These are phyloP conservation scores for Medauroidea extradentata DNA, from an alignment of 1,140 invertebrate species.

Conservation along the genomic window DNA sequence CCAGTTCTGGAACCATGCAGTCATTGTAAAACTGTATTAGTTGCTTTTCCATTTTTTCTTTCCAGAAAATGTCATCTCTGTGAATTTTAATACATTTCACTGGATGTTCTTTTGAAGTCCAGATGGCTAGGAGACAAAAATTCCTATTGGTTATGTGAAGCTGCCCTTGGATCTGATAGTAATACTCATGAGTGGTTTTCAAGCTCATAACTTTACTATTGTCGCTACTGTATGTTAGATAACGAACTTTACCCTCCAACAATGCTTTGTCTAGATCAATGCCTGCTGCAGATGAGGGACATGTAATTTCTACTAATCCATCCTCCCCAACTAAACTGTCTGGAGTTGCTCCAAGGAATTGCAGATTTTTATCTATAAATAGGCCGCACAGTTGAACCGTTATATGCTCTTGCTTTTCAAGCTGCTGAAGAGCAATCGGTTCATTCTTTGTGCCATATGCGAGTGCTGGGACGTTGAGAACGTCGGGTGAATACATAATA, in stretches of 20 bases:
- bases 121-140: slow-evolving; percentile 40
- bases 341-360: slow-evolving; percentile 38
- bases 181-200: slow-evolving; percentile 36
- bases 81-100: slow-evolving; percentile 17
- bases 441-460: slow-evolving; percentile 21
- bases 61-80: slow-evolving; percentile 28
- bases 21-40: slow-evolving; percentile 7
- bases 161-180: slow-evolving; percentile 42
- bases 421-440: slow-evolving; percentile 27
- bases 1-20: neutral
- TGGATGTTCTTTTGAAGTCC: slow-evolving; percentile 27
- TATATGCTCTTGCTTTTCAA: slow-evolving; percentile 20
- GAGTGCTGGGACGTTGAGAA: neutral
- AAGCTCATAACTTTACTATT: slow-evolving; percentile 16
- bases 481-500: slow-evolving; percentile 23
- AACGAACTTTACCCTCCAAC: too few species aligned
- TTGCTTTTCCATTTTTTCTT: slow-evolving; percentile 15
- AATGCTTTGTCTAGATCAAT: neutral
- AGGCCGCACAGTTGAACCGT: slow-evolving; percentile 36
- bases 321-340: slow-evolving; percentile 40
- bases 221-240: neutral
- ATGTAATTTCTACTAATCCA: slow-evolving; percentile 38
- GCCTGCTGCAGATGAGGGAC: slow-evolving; percentile 24
- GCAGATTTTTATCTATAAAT: slow-evolving; percentile 33
- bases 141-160: slow-evolving; percentile 32